Base-by-base conservation (phyloP, 1,140 invertebrate genomes). In the Eriosoma lanigerum region DNA sequence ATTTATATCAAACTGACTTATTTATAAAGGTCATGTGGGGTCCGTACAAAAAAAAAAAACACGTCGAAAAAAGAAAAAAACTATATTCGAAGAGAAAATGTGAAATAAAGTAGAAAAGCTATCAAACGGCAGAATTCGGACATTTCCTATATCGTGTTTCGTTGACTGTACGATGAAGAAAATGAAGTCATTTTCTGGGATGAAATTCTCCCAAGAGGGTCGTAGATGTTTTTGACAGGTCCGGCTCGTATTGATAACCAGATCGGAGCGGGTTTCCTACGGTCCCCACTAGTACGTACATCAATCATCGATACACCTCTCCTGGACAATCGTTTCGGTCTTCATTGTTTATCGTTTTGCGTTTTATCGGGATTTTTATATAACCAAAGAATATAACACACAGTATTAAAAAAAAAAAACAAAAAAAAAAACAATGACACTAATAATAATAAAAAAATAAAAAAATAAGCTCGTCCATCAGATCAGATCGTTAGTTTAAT, bases 181-280 rank as follows among this genome's bases (percentile, higher is more conserved):
- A 76, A 76, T n/a, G 13, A 10, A 73, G 73, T 76, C 54, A 76
- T 76, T 76, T 60, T 60, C 54, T 0, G 13, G 32, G 54, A 58
- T 46, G 32, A 58, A 76, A 56, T 17, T 46, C n/a, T 76, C 73
- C 72, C 32, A 15, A 3, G 73, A 58, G 73, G 32, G 73, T 58
- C 54, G 32, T 76, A 38, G 26, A 76, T 76, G 73, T 76, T 76
- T 58, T 60, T 76, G 73, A 76, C 73, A 76, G 73, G 73, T 24
- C 73, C 48, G 26, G 50, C 70, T 17, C 19, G 56, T 32, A 44
- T 76, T 76, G 73, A 75, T 75, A 75, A 56, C 72, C 52, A 12
- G 15, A 17, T 58, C n/a, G n/a, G n/a, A n/a, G 21, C n/a, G 50
- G 29, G 4, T 17, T 54, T 32, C 21, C 48, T 21, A 24, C 15